A percentile compares a stretch with the other conserved stretches of the same genome.
phyloP scores from a whole-genome alignment of 2,888 invertebrate species.

The Noctua janthe region DNA sequence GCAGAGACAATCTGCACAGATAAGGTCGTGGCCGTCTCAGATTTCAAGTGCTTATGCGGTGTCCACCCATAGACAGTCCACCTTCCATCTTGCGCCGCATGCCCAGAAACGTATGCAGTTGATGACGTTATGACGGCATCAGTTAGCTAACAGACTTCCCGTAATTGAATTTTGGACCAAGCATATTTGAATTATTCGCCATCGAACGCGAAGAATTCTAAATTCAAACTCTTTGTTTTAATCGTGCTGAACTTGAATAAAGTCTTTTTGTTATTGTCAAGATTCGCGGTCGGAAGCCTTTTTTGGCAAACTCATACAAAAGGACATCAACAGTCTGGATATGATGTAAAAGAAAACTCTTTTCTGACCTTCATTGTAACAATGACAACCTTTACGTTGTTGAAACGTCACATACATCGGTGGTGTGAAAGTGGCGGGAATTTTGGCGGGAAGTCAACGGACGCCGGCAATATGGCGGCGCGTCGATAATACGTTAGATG shows the following conservation, averaged over 20 bases:
- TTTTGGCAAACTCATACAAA: neutral
- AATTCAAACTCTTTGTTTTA: neutral
- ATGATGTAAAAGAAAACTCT: constrained; percentile 13
- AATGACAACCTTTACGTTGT: constrained; percentile 15
- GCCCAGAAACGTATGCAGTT: too few relatives aligned
- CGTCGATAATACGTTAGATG: neutral
- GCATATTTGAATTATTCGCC: neutral
- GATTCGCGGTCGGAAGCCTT: neutral
- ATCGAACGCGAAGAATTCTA: neutral
- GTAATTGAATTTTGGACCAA: too few relatives aligned
- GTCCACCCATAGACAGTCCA: neutral
- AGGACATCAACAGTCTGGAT: neutral
- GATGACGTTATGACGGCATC: neutral
- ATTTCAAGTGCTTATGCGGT: too few relatives aligned
- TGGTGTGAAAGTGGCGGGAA: constrained; percentile 13
- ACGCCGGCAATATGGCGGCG: neutral
- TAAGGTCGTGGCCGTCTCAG: too few relatives aligned
- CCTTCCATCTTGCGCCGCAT: too few relatives aligned
- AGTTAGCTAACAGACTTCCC: neutral
- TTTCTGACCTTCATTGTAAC: constrained; percentile 31
- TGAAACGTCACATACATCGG: constrained; percentile 4
- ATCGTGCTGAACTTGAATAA: neutral
- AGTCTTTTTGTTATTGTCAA: neutral
- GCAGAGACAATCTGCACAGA: too few relatives aligned
- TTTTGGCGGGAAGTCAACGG: constrained; percentile 50